Percentiles rank a stretch among this genome's conserved stretches.
These are phyloP conservation scores for Menidia beryllina DNA, from an alignment of 2,113 vertebrate species.

Conservation along the genomic window DNA sequence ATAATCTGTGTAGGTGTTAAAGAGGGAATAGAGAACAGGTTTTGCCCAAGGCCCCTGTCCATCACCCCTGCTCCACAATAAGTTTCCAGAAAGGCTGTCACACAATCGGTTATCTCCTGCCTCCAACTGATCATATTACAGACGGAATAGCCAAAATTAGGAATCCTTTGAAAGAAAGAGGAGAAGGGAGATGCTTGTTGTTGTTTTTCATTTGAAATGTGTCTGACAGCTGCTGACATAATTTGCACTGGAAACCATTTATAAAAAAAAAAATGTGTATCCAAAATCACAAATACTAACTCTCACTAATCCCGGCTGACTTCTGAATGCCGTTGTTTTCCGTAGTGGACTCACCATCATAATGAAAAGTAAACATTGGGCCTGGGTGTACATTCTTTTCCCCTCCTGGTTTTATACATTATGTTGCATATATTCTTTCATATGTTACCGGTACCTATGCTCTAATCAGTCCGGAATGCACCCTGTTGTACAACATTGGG, in stretches of 20 bases:
- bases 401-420: too few species aligned
- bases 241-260: background rate
- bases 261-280: too few species aligned
- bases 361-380: too few species aligned
- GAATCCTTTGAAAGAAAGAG: conserved; percentile 38
- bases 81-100: conserved; percentile 53
- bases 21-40: conserved; percentile 52
- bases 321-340: too few species aligned
- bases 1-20: conserved; percentile 57
- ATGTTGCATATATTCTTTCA: too few species aligned
- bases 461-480: too few species aligned
- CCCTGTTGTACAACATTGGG: too few species aligned
- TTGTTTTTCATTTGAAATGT: conserved; percentile 47
- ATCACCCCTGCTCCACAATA: conserved; percentile 64
- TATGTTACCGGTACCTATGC: too few species aligned
- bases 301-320: too few species aligned
- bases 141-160: conserved; percentile 38
- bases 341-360: too few species aligned
- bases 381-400: too few species aligned
- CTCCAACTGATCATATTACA: conserved; percentile 65
- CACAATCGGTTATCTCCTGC: conserved; percentile 43
- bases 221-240: conserved; percentile 18
- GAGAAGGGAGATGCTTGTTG: conserved; percentile 23
- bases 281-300: too few species aligned
- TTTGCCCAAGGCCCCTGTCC: conserved; percentile 63